These are phyloP conservation scores for Aleiodes alternator DNA, from an alignment of 2,888 invertebrate species.

Conservation along the genomic window DNA sequence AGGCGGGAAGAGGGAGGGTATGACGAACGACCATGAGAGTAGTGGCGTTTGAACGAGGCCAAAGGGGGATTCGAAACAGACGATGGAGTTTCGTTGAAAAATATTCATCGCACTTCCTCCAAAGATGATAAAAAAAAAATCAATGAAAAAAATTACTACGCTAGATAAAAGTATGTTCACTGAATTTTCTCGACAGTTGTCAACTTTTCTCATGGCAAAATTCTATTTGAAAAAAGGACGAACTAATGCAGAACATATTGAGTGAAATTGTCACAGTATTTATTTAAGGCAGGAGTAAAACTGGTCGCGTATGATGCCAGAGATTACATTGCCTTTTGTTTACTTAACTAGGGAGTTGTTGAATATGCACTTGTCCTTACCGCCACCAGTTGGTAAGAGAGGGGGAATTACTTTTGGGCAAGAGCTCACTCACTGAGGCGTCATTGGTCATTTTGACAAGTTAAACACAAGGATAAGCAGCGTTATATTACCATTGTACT, in stretches of 20 bases:
- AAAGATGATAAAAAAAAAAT: slow-evolving; percentile 7
- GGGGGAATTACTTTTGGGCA: slow-evolving; percentile 27
- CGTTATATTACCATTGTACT: slow-evolving; percentile 23
- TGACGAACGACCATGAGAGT: slow-evolving; percentile 36
- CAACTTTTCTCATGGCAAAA: neutral
- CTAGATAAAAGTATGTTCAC: neutral
- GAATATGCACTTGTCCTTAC: slow-evolving; percentile 41
- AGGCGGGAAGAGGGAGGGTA: slow-evolving; percentile 39
- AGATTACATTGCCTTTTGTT: slow-evolving; percentile 47
- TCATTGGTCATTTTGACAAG: slow-evolving; percentile 37
- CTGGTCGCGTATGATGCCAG: slow-evolving; percentile 32
- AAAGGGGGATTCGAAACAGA: slow-evolving; percentile 11
- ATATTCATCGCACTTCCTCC: neutral
- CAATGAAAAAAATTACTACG: slow-evolving; percentile 11
- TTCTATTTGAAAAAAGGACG: slow-evolving; percentile 1
- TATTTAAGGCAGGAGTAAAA: slow-evolving; percentile 14
- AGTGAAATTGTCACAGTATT: slow-evolving; percentile 1
- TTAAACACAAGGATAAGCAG: slow-evolving; percentile 34
- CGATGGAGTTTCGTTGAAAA: neutral
- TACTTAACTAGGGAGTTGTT: slow-evolving; percentile 40
- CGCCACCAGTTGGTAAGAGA: slow-evolving; percentile 38
- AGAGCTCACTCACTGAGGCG: slow-evolving; percentile 2
- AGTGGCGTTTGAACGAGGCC: slow-evolving; percentile 28
- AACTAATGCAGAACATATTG: slow-evolving; percentile 28
- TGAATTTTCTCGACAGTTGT: neutral